Conservation (phyloP, 2,113 vertebrate genomes). For the Bos indicus region DNA sequence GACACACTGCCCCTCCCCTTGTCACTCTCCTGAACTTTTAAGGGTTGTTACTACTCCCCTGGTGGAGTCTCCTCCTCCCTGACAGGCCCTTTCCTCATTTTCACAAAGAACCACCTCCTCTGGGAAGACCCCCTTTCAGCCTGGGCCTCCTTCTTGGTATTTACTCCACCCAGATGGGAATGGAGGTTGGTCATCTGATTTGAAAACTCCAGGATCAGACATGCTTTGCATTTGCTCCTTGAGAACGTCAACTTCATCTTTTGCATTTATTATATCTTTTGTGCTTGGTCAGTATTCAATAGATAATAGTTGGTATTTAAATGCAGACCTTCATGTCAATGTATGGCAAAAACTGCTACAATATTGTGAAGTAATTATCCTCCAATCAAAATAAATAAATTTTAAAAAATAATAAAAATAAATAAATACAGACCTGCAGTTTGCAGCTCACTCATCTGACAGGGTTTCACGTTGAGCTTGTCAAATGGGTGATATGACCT, state of each 20-base stretch:
- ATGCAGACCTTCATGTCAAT: background rate
- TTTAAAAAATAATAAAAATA: background rate
- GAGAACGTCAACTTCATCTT: background rate
- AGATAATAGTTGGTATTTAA: background rate
- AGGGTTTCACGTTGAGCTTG: background rate
- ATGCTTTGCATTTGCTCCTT: background rate
- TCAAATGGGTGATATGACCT: background rate
- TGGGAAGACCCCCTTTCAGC: background rate
- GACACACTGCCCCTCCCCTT: background rate
- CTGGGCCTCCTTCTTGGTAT: background rate
- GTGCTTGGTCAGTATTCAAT: too few species aligned
- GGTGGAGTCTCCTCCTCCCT: fast-evolving
- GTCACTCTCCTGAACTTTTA: background rate
- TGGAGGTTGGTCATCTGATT: background rate
- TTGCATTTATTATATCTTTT: background rate
- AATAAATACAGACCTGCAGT: background rate
- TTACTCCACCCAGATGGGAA: background rate
- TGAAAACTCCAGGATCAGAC: background rate
- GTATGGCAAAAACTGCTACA: too few species aligned
- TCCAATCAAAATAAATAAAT: too few species aligned
- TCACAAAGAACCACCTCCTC: background rate
- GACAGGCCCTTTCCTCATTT: background rate
- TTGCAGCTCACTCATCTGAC: background rate
- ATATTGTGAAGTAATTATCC: too few species aligned
- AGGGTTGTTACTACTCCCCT: too few species aligned